Conservation (phyloP, 2,888 invertebrate genomes). For the Taphrorychus bicolor region DNA sequence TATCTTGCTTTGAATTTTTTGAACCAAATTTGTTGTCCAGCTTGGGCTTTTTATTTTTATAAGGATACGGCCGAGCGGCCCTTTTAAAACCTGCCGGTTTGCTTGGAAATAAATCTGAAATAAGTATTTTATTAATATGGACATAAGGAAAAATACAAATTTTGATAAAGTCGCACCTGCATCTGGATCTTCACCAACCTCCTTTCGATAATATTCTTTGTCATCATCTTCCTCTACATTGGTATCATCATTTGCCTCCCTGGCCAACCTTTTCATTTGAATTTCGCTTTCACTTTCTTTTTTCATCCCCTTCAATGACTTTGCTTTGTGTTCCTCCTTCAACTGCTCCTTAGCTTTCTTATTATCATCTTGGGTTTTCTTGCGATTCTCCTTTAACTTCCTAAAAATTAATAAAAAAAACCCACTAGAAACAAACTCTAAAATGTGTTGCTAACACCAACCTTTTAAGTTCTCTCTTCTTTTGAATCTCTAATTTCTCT, state of each 20-base stretch:
- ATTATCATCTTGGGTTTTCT: slow-evolving; percentile 77
- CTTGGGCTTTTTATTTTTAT: slow-evolving; percentile 49
- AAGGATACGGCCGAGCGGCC: slow-evolving; percentile 45
- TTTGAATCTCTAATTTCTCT: slow-evolving; percentile 75
- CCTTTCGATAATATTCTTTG: slow-evolving; percentile 82
- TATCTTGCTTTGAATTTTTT: slow-evolving; percentile 5
- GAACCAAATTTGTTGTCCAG: slow-evolving; percentile 22
- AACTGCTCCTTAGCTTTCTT: slow-evolving; percentile 70
- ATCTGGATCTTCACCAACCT: slow-evolving; percentile 90
- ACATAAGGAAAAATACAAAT: background rate
- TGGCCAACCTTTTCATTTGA: slow-evolving; percentile 61
- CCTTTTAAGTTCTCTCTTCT: slow-evolving; percentile 76
- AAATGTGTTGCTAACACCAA: no score
- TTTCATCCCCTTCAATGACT: slow-evolving; percentile 72
- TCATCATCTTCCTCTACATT: slow-evolving; percentile 72
- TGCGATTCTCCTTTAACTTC: slow-evolving; percentile 79
- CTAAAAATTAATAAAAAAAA: slow-evolving; percentile 54
- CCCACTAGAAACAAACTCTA: background rate
- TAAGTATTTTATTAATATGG: slow-evolving; percentile 16
- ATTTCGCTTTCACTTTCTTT: slow-evolving; percentile 60
- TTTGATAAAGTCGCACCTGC: slow-evolving; percentile 65
- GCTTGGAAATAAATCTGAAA: slow-evolving; percentile 47
- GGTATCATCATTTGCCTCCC: slow-evolving; percentile 59
- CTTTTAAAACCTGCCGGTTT: slow-evolving; percentile 38
- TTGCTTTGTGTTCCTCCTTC: slow-evolving; percentile 71